Evolutionary conservation across 2,113 vertebrate genomes (phyloP), one percentile per base, ranked within the genome.

Genomic region (Pampusana beccarii): DNA sequence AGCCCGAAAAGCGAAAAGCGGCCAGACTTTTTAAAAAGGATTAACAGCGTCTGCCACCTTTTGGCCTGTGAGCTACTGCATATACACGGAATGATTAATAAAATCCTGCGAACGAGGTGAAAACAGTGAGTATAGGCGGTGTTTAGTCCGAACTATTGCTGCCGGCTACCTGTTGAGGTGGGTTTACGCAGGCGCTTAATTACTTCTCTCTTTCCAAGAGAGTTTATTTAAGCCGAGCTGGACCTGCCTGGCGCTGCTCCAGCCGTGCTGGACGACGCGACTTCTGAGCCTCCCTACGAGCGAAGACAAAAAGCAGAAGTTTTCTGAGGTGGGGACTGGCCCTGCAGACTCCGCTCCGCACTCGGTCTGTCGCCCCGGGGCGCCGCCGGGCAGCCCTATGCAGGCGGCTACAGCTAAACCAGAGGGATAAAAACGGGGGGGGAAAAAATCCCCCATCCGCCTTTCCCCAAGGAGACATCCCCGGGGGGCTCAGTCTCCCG

Each of bases 101-200:
- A 38, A 54, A 72, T 48, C 9, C 53, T 5, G 40, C 3, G 42
- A 51, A 34, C 2, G 65, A 24, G 44, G 14, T 20, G 53, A 51
- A 53, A 36, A 6, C 1, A 33, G 26, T 0, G 42, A 51, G 53
- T 34, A 16, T 3, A 8, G 69, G 48, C 20, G 23, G 38, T 13
- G 11, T 28, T 48, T 1, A 53, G 29, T 5, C 42, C 23, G 18
- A 60, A 69, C 34, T 14, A 26, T 29, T 5, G 60, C 79, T 13
- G 66, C 70, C 34, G 5, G 42, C 51, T 57, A 64, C 94, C 78
- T 94, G 93, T 70, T 71, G 88, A 69, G 60, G 34, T 20, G 64
- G 67, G 14, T 12, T 60, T 40, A 31, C 18, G 34, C 62, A 48
- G 71, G 28, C 31, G 20, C 64, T 50, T 10, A 15, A 7, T 40